Base-by-base conservation (phyloP, 2,888 invertebrate species). In the Oligia strigilis region DNA sequence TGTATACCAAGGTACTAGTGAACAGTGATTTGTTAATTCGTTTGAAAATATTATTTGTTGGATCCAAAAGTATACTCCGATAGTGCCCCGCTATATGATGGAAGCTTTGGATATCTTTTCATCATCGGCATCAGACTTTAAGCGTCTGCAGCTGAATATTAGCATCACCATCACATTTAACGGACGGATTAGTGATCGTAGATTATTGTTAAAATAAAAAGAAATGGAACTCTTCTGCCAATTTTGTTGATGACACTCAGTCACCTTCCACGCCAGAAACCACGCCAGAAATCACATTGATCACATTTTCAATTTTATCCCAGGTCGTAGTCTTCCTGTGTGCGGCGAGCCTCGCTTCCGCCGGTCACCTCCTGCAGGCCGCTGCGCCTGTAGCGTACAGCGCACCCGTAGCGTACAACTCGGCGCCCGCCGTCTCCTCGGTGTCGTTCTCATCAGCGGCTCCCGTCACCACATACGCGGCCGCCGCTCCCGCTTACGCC, bases 271-370 rank as follows among this genome's bases (percentile, higher is more conserved):
- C 14, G 6, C 2, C n/a, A 36, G 36, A 55, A 60, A 64, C 55
- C 13, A 36, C 19, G 6, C 1, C 55, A 36, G 46, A 58, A 75
- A 70, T 29, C 14, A 46, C 29, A 58, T 40, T 72, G 9, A 40
- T 43, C 9, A 43, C 19, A 11, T 55, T 11, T 66, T n/a, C 49
- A 8, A 0, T 75, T 43, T 73, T 75, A 75, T 88, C 66, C 67
- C 90, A 96, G 97, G 94, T 97, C 85, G 92, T 98, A 87, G 93
- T 97, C 77, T 93, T 98, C 91, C 95, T 97, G 91, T 97, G 97
- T 92, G 95, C 97, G 89, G 97, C 97, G 94, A 97, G 97, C 89
- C 96, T 97, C 85, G 97, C 97, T 90, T 97, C 97, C 91, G 98
- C 98, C 77, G 98, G 98, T 84, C 92, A 97, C 88, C 92, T 98